phyloP scores from a whole-genome alignment of 1,140 invertebrate species.

The Andricus grossulariae region DNA sequence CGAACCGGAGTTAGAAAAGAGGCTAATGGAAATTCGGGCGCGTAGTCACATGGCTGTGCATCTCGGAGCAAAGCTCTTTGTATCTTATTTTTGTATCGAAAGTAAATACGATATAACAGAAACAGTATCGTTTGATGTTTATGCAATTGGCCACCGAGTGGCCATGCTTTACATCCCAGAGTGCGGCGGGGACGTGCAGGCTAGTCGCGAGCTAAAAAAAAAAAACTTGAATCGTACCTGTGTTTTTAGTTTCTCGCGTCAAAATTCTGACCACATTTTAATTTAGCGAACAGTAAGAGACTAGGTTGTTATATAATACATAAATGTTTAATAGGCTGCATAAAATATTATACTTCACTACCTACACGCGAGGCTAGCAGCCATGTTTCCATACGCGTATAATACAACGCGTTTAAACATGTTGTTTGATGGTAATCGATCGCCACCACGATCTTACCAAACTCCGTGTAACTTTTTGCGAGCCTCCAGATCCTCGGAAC shows the following conservation, averaged over 20 bases:
- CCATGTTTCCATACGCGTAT: conserved; percentile 44
- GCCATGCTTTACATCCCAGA: conserved; percentile 58
- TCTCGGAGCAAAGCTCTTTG: conserved; percentile 72
- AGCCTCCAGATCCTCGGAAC: conserved; percentile 44
- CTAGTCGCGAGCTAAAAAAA: conserved; percentile 49
- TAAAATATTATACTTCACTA: conserved; percentile 58
- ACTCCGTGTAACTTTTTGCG: conserved; percentile 47
- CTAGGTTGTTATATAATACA: conserved; percentile 59
- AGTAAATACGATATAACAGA: conserved; percentile 65
- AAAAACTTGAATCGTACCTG: conserved; percentile 62
- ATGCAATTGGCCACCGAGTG: conserved; percentile 73
- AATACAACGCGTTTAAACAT: conserved; percentile 35
- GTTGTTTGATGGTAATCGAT: conserved; percentile 31
- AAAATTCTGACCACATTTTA: conserved; percentile 53
- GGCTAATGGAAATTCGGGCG: conserved; percentile 56
- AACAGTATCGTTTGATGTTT: conserved; percentile 73
- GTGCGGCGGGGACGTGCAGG: conserved; percentile 52
- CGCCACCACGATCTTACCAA: conserved; percentile 37
- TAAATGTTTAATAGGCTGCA: conserved; percentile 59
- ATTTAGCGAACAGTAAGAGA: conserved; percentile 56
- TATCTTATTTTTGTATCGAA: conserved; percentile 76
- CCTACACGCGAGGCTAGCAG: conserved; percentile 59
- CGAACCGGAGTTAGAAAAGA: conserved; percentile 38
- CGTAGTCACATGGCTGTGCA: conserved; percentile 75
- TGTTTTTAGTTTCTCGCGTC: conserved; percentile 60